phyloP scores from a whole-genome alignment of 2,888 invertebrate species.

The Thalpophila matura region DNA sequence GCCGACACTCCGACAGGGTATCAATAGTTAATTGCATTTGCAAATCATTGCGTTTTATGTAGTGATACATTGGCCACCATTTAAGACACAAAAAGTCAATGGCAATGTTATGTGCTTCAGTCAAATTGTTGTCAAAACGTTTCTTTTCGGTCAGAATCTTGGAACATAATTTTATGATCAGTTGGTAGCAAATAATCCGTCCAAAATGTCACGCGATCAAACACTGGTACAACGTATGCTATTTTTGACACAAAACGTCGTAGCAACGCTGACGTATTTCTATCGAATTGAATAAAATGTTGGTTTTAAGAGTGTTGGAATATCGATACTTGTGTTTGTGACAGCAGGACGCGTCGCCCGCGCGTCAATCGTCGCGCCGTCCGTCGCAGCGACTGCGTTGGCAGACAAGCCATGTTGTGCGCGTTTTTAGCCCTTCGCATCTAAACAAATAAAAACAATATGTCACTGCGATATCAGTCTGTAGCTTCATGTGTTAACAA shows the following conservation, averaged over 20 bases:
- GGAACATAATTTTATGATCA: neutral
- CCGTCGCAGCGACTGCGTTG: constrained; percentile 67
- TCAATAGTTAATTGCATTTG: constrained; percentile 6
- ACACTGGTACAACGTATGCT: constrained; percentile 38
- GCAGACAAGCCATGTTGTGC: constrained; percentile 73
- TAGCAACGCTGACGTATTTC: constrained; percentile 45
- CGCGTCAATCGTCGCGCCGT: constrained; percentile 78
- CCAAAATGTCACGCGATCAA: constrained; percentile 29
- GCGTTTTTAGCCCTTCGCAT: constrained; percentile 65
- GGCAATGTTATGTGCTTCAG: neutral
- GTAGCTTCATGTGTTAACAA: constrained; percentile 54
- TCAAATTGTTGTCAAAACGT: neutral
- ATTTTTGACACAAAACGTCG: constrained; percentile 56
- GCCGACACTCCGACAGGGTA: neutral
- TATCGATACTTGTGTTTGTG: constrained; percentile 43
- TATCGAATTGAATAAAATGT: constrained; percentile 57
- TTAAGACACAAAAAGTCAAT: neutral
- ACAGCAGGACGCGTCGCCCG: constrained; percentile 73
- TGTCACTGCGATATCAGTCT: constrained; percentile 68
- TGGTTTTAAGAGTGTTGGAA: constrained; percentile 32
- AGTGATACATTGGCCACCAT: neutral
- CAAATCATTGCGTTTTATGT: constrained; percentile 1
- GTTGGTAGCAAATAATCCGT: constrained; percentile 10
- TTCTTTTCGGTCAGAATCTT: neutral
- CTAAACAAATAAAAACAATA: constrained; percentile 77